Evolutionary conservation across 37 sponge, comb jelly and placozoan genomes (phyloP).

Genomic region (Diacarnus erythraeanus): DNA sequence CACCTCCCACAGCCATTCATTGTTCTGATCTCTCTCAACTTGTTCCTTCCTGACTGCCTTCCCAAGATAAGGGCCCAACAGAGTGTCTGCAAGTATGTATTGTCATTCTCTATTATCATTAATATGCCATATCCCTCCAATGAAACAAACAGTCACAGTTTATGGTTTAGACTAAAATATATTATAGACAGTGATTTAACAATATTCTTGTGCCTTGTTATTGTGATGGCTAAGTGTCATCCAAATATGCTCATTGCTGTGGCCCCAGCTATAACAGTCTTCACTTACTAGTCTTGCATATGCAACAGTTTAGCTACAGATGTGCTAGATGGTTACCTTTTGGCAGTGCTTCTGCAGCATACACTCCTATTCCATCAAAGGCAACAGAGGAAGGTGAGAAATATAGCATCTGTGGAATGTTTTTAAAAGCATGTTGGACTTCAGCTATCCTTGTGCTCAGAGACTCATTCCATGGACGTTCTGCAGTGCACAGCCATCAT

Average conservation of each 20-base stretch:
- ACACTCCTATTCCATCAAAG: slow-evolving; percentile 52
- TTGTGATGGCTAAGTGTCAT: neutral
- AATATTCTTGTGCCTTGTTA: neutral
- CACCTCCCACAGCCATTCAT: slow-evolving; percentile 68
- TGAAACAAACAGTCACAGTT: no score
- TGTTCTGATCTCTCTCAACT: slow-evolving; percentile 19
- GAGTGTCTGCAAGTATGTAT: slow-evolving; percentile 40
- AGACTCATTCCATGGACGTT: slow-evolving; percentile 37
- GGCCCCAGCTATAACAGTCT: neutral
- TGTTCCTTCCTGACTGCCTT: slow-evolving; percentile 19
- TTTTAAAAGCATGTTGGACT: slow-evolving; percentile 35
- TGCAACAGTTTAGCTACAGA: neutral
- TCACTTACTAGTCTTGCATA: neutral
- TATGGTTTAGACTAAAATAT: no score
- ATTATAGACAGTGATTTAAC: neutral
- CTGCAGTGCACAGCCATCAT: slow-evolving; percentile 2
- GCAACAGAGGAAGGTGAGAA: slow-evolving; percentile 48
- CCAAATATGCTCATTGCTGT: neutral
- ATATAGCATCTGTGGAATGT: slow-evolving; percentile 53
- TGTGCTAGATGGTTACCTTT: slow-evolving; percentile 33
- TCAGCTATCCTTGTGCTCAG: slow-evolving; percentile 26
- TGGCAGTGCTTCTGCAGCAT: slow-evolving; percentile 32
- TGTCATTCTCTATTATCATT: no score
- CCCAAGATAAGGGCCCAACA: slow-evolving; percentile 59
- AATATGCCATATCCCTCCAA: no score